Base-by-base conservation (phyloP, 2,113 vertebrate species). In the Cheilinus undulatus region DNA sequence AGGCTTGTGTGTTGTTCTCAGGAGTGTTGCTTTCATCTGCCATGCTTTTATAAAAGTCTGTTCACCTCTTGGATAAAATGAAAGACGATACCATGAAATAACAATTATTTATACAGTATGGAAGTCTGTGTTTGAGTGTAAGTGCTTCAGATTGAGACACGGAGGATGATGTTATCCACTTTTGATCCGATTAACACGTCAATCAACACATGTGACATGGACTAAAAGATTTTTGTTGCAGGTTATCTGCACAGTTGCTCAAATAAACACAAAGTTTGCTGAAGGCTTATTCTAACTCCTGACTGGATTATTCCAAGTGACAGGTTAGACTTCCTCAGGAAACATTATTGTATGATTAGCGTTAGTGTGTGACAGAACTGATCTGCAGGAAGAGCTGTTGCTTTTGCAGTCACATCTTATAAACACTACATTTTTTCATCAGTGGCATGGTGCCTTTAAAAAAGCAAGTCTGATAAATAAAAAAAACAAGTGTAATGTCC, bases 11-110 rank as follows among this genome's bases (percentile, higher is more conserved):
- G 70, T 53, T 48, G 40, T 65, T 76, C 45, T 59, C 48, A 24
- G 48, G 36, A 46, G 17, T 32, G 60, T 36, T 58, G 45, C 58
- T 72, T 73, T 81, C n/a, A 78, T 76, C 50, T 59, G 32, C 22
- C 28, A 61, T 32, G 30, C 6, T 7, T 11, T 62, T 51, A 30
- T 23, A 58, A n/a, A 10, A 30, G 2, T 26, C 28, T 4, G 34
- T 46, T 69, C 42, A 36, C n/a, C n/a, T n/a, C n/a, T n/a, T n/a
- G n/a, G n/a, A n/a, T n/a, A n/a, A n/a, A n/a, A n/a, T n/a, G n/a
- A n/a, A n/a, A n/a, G n/a, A n/a, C n/a, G n/a, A n/a, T n/a, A n/a
- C n/a, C n/a, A n/a, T n/a, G n/a, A n/a, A n/a, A n/a, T n/a, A n/a
- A n/a, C n/a, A n/a, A n/a, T n/a, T n/a, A n/a, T n/a, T n/a, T n/a